These are phyloP conservation scores for Huso huso DNA, from an alignment of 2,797 vertebrate species.

Conservation along the genomic window DNA sequence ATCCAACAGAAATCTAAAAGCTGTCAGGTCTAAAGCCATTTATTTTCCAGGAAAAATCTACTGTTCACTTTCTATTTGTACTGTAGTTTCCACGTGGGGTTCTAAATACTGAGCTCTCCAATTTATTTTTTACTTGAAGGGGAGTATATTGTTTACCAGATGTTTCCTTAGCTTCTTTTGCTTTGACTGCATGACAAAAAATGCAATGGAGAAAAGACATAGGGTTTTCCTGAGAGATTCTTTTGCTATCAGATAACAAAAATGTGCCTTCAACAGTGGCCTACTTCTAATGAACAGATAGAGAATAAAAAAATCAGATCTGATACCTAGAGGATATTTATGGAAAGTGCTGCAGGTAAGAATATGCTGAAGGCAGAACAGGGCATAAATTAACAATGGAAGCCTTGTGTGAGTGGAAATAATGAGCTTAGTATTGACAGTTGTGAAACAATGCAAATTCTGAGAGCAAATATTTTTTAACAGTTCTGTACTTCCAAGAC, in stretches of 20 bases:
- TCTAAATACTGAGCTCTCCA: no score
- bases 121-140: not conserved
- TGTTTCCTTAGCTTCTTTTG: not conserved
- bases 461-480: not conserved
- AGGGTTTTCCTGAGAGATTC: not conserved
- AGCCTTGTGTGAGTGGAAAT: constrained; percentile 3
- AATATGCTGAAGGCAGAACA: constrained; percentile 6
- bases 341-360: constrained; percentile 7
- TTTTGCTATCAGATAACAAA: not conserved
- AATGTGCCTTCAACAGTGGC: not conserved
- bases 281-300: not conserved
- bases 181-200: not conserved
- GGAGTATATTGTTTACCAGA: not conserved
- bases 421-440: constrained; percentile 12
- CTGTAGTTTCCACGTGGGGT: no score
- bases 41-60: no score
- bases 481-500: not conserved
- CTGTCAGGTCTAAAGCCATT: no score
- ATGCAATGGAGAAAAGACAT: not conserved
- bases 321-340: constrained; percentile 6
- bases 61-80: no score
- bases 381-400: constrained; percentile 9
- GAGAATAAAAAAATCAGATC: not conserved
- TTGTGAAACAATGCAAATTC: not conserved
- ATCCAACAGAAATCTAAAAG: no score